A percentile compares a stretch with the other conserved stretches of the same genome.
Conservation (phyloP, 2,113 vertebrate genomes). For the Paradisaea rubra region DNA sequence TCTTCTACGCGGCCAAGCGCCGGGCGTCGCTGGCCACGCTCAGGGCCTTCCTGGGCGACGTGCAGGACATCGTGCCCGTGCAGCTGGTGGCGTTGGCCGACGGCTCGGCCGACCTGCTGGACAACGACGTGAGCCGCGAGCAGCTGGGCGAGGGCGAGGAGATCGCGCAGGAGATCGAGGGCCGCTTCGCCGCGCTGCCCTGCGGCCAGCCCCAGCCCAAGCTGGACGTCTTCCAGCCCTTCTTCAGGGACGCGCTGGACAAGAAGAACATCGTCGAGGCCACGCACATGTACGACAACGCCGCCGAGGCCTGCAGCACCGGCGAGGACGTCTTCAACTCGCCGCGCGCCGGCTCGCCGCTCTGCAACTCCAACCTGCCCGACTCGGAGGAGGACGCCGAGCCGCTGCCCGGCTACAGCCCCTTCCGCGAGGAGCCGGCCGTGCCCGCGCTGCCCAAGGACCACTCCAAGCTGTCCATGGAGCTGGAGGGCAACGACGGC, state of each 20-base stretch:
- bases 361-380: constrained; percentile 81
- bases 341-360: constrained; percentile 86
- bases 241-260: constrained; percentile 89
- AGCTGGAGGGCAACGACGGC: constrained; percentile 82
- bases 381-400: constrained; percentile 92
- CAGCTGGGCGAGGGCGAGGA: constrained; percentile 89
- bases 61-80: constrained; percentile 92
- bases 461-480: constrained; percentile 80
- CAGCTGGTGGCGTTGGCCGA: constrained; percentile 88
- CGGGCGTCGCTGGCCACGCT: constrained; percentile 89
- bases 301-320: constrained; percentile 84
- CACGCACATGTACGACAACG: constrained; percentile 91
- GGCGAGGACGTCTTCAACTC: constrained; percentile 85
- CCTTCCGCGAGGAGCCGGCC: constrained; percentile 77
- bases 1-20: constrained; percentile 88
- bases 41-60: constrained; percentile 91
- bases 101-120: constrained; percentile 75
- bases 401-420: constrained; percentile 71
- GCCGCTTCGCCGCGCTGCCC: constrained; percentile 79
- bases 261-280: constrained; percentile 90
- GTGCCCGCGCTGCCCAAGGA: constrained; percentile 72
- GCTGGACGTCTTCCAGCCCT: constrained; percentile 86
- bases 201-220: constrained; percentile 75
- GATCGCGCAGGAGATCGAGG: constrained; percentile 90
- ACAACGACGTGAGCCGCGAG: constrained; percentile 82